Conservation (phyloP, 2,113 vertebrate species). For the Petrocephalus zakoni region DNA sequence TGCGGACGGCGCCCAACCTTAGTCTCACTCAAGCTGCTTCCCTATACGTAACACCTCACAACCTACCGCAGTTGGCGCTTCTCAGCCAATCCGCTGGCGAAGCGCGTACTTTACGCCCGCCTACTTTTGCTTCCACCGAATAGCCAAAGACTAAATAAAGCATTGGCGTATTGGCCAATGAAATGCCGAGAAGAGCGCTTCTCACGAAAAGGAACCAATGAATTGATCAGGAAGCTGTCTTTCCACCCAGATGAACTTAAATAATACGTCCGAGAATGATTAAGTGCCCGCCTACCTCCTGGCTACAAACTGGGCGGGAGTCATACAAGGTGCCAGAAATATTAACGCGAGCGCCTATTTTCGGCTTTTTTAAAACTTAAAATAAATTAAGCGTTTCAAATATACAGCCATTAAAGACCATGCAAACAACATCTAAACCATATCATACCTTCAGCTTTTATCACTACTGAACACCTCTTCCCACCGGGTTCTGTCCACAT, state of each 20-base stretch:
- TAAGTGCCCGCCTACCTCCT: neutral
- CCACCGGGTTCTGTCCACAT: neutral
- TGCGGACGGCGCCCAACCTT: slow-evolving; percentile 48
- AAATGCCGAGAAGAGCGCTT: neutral
- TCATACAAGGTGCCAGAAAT: neutral
- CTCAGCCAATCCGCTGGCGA: neutral
- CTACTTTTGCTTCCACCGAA: neutral
- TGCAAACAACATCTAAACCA: neutral
- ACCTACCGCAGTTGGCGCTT: neutral
- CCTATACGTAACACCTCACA: neutral
- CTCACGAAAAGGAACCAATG: slow-evolving; percentile 13
- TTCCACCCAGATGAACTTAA: slow-evolving; percentile 2
- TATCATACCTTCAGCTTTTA: neutral
- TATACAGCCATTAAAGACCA: neutral
- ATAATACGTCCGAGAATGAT: neutral
- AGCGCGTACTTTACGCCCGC: neutral
- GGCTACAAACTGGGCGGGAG: neutral
- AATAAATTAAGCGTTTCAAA: neutral
- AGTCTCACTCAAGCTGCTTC: slow-evolving; percentile 14
- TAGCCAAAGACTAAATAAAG: neutral
- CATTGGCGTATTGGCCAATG: slow-evolving; percentile 3
- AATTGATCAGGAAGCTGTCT: neutral
- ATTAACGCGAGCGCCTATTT: neutral
- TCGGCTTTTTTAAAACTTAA: neutral
- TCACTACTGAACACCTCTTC: neutral